Evolutionary conservation across 2,888 invertebrate genomes (phyloP).

Genomic region (Drosophila limbata): DNA sequence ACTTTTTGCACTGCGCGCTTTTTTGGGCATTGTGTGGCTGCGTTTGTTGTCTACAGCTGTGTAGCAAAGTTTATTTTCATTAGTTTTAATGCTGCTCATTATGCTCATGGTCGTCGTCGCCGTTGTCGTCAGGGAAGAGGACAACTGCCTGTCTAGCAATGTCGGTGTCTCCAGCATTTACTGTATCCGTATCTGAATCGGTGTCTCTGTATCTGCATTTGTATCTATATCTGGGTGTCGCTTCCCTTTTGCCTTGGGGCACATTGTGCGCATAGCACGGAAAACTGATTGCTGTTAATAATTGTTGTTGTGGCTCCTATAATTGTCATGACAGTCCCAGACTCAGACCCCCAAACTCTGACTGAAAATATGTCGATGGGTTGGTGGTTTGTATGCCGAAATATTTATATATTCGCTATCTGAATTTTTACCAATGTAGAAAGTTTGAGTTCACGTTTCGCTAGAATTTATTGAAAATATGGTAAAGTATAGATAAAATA

Average conservation of each 20-base stretch:
- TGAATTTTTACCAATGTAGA: constrained; percentile 9
- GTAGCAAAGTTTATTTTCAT: constrained; percentile 80
- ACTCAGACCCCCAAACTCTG: background rate
- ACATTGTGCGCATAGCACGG: constrained; percentile 42
- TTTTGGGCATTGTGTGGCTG: constrained; percentile 47
- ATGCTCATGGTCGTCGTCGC: constrained; percentile 53
- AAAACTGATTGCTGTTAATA: constrained; percentile 70
- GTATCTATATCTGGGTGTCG: constrained; percentile 33
- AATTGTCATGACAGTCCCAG: constrained; percentile 22
- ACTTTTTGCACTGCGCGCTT: constrained; percentile 57
- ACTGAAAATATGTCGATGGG: background rate
- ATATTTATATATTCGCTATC: constrained; percentile 19
- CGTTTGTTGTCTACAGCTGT: constrained; percentile 43
- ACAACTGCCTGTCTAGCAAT: constrained; percentile 24
- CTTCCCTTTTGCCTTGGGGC: constrained; percentile 25
- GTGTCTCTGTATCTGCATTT: constrained; percentile 20
- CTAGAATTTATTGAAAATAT: background rate
- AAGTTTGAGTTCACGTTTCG: constrained; percentile 1
- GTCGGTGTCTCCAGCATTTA: constrained; percentile 25
- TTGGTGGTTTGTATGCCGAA: constrained; percentile 8
- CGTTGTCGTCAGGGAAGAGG: background rate
- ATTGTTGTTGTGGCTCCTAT: constrained; percentile 38
- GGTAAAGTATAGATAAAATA: background rate
- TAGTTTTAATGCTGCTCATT: constrained; percentile 80
- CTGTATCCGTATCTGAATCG: constrained; percentile 27